Percentiles rank a stretch among this genome's conserved stretches.
phyloP scores from a whole-genome alignment of 2,113 vertebrate genomes.

The Malurus elegans region DNA sequence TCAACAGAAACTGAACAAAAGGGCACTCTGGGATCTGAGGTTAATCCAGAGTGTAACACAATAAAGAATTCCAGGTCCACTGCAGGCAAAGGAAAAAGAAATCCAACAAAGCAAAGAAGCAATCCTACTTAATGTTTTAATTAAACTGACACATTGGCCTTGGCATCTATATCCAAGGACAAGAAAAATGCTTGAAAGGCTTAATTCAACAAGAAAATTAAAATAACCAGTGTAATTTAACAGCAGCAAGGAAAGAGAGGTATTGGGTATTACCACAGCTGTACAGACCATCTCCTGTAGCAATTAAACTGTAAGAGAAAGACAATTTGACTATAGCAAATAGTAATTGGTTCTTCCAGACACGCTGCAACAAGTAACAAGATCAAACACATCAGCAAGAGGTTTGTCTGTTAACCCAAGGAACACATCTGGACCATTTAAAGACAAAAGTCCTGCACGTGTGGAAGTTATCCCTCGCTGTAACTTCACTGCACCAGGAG shows the following conservation, averaged over 20 bases:
- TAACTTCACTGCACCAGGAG: not conserved
- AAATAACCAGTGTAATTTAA: not conserved
- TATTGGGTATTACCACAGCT: not conserved
- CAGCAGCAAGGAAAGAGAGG: not conserved
- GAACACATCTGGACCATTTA: not conserved
- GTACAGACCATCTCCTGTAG: not conserved
- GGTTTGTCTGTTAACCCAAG: not conserved
- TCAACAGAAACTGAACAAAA: not conserved
- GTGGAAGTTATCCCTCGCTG: not conserved
- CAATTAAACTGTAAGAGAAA: not conserved
- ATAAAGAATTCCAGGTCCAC: not conserved
- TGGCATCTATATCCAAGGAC: not conserved
- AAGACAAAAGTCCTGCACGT: not conserved
- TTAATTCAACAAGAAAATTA: not conserved
- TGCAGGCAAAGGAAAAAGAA: not conserved
- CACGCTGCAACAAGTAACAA: not conserved
- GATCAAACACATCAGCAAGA: not conserved
- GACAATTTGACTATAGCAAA: not conserved
- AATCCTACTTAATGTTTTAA: not conserved
- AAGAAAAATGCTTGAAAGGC: not conserved
- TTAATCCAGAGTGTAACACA: not conserved
- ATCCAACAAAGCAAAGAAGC: not conserved
- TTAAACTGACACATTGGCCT: not conserved
- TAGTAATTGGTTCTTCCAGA: not conserved
- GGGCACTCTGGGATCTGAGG: not conserved